Evolutionary conservation across 2,797 vertebrate species (phyloP).

Genomic region (Halcyon leucocephala): DNA sequence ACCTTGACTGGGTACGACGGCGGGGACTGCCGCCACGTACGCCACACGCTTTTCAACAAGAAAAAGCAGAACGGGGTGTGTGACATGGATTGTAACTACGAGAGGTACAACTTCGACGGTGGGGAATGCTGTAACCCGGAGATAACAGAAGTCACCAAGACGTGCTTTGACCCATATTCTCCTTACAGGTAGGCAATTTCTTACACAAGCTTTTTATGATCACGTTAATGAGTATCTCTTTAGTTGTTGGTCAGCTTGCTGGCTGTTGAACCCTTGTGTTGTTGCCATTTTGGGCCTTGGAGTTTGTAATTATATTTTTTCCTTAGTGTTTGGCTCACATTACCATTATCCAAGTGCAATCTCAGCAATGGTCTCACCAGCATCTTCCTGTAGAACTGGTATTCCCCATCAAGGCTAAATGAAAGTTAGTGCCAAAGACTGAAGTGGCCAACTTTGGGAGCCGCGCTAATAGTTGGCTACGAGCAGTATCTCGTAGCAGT

Average conservation of each 20-base stretch:
- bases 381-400: neutral
- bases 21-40: slow-evolving; percentile 89
- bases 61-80: slow-evolving; percentile 92
- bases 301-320: neutral
- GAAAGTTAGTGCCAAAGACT: neutral
- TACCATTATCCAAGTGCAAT: neutral
- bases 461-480: neutral
- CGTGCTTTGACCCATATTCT: slow-evolving; percentile 95
- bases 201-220: neutral
- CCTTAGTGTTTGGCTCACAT: neutral
- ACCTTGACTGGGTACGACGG: slow-evolving; percentile 92
- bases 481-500: neutral
- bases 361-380: neutral
- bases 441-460: neutral
- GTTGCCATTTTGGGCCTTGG: neutral
- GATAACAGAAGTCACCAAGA: slow-evolving; percentile 96
- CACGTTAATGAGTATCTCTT: neutral
- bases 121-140: slow-evolving; percentile 96
- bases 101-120: slow-evolving; percentile 90
- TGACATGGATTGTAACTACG: slow-evolving; percentile 95
- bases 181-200: slow-evolving; percentile 88
- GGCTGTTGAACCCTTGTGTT: neutral
- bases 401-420: neutral
- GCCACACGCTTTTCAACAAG: slow-evolving; percentile 77
- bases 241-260: neutral